Percentiles rank a stretch among this genome's conserved stretches.
Evolutionary conservation across 1,140 invertebrate species (phyloP).

Genomic region (Ruditapes philippinarum): DNA sequence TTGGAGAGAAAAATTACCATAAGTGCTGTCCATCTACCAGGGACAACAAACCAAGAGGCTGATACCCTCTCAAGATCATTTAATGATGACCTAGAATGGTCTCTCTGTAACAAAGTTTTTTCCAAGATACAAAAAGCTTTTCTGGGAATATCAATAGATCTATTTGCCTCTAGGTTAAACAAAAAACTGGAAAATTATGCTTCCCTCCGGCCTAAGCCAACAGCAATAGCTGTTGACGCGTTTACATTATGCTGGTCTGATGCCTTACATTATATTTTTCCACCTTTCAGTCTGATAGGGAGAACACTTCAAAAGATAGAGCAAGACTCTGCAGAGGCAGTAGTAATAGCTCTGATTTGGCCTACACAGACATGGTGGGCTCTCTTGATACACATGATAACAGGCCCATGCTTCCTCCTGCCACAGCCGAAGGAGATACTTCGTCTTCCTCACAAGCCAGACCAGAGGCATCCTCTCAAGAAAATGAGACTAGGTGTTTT

Average conservation of each 20-base stretch:
- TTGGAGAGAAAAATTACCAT: slow-evolving; percentile 38
- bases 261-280: slow-evolving; percentile 48
- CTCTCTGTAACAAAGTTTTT: slow-evolving; percentile 47
- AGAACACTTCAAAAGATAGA: slow-evolving; percentile 23
- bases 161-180: slow-evolving; percentile 58
- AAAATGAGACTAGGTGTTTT: slow-evolving; percentile 49
- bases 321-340: slow-evolving; percentile 4
- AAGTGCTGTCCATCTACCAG: slow-evolving; percentile 52
- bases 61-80: slow-evolving; percentile 41
- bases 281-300: slow-evolving; percentile 62
- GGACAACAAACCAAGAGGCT: slow-evolving; percentile 29
- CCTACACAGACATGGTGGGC: neutral
- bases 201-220: slow-evolving; percentile 63
- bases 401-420: neutral
- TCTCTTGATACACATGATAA: neutral
- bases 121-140: neutral
- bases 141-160: slow-evolving; percentile 37
- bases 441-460: slow-evolving; percentile 7
- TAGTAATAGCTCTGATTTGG: slow-evolving; percentile 56
- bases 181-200: slow-evolving; percentile 55
- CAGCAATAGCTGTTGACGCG: slow-evolving; percentile 56
- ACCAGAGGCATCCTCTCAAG: neutral
- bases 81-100: slow-evolving; percentile 61
- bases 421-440: neutral
- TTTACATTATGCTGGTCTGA: slow-evolving; percentile 61